These are phyloP conservation scores for Ranitomeya imitator DNA, from an alignment of 2,113 vertebrate genomes.

Conservation along the genomic window DNA sequence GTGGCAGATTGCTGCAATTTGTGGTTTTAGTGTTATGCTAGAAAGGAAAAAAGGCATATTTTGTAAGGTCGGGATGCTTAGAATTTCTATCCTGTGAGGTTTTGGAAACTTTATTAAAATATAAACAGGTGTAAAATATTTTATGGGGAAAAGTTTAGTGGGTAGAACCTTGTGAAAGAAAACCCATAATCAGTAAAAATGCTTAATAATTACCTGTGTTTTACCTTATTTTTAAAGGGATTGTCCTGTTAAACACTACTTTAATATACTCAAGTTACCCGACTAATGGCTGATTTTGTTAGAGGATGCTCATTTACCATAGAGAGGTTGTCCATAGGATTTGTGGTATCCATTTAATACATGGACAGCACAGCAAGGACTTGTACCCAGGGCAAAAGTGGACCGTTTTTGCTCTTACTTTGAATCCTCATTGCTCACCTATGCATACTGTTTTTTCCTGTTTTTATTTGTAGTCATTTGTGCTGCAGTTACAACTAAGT, in stretches of 20 bases:
- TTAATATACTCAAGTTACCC: too few species aligned
- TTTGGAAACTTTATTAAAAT: conserved; percentile 62
- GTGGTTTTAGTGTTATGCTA: conserved; percentile 35
- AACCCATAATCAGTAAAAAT: background rate
- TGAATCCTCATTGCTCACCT: too few species aligned
- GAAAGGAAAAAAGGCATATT: conserved; percentile 54
- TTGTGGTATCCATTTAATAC: too few species aligned
- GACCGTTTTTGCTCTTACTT: too few species aligned
- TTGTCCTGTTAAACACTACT: background rate
- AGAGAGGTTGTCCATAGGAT: too few species aligned
- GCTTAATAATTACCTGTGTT: background rate
- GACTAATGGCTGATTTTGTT: too few species aligned
- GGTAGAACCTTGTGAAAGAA: background rate
- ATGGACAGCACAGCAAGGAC: too few species aligned
- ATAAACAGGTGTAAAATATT: conserved; percentile 50
- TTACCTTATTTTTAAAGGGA: background rate
- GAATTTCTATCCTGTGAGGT: conserved; percentile 60
- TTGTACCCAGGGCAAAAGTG: too few species aligned
- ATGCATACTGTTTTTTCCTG: too few species aligned
- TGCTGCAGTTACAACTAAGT: too few species aligned
- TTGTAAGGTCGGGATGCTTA: conserved; percentile 57
- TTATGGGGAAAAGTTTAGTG: conserved; percentile 4
- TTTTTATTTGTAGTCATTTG: too few species aligned
- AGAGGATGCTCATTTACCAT: too few species aligned
- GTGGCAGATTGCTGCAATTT: conserved; percentile 10